Base-by-base conservation (phyloP, 2,888 invertebrate species). In the Heliconius sara region DNA sequence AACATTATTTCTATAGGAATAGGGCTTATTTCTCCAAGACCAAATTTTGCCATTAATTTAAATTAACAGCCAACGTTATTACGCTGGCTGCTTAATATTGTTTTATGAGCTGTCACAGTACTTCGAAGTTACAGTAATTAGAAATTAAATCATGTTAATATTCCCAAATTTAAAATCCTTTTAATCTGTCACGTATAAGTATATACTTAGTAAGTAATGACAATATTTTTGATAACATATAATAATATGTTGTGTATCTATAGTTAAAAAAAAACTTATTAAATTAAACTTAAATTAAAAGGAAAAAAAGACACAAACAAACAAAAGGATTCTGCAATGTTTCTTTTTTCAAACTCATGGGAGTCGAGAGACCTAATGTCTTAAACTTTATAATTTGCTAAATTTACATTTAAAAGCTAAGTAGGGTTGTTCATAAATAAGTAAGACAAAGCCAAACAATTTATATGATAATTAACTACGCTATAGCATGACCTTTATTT, bases 31-130 rank as follows among this genome's bases (percentile, higher is more conserved):
- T 80, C 52, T 66, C 22, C 43, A 75, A 57, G 27, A 43, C 16
- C 25, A 43, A 63, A 47, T 34, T 43, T 57, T 81, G 25, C 67
- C 71, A 75, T 81, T 81, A 79, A 71, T 81, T 79, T 79, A 74
- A 77, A 81, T 81, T 77, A 81, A 81, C 81, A 77, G 74, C 71
- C 47, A 74, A 74, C 79, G 74, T 79, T 57, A 77, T 71, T 66
- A 75, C 76, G 80, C 80, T 77, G 71, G 74, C 74, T 77, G 79
- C 67, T 66, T 81, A 77, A 70, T 77, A 72, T 78, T 78, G 19
- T 66, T 73, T 78, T 57, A 65, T 66, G 57, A 73, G 39, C 47
- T 73, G 52, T 77, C 77, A 70, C 34, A 65, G 66, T 72, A 25
- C 47, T 72, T 73, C 52, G 27, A 77, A 77, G 47, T 72, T 63